Evolutionary conservation across 2,113 vertebrate genomes (phyloP).

Genomic region (Colinus virginianus): DNA sequence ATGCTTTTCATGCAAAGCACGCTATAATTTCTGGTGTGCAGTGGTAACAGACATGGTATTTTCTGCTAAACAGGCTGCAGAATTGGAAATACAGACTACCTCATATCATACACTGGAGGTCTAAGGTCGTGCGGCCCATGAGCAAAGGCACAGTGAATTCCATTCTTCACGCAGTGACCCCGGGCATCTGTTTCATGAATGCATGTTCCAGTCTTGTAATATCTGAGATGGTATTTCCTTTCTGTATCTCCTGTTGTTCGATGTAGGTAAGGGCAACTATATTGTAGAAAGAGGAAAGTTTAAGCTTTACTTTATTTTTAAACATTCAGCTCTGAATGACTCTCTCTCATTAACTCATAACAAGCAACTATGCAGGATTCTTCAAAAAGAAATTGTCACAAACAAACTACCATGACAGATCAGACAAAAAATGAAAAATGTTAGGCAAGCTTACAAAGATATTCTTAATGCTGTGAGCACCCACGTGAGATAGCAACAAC

Average conservation of each 20-base stretch:
- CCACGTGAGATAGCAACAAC: background rate
- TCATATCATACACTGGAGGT: conserved; percentile 91
- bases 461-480: background rate
- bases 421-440: background rate
- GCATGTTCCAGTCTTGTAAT: conserved; percentile 95
- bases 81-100: conserved; percentile 75
- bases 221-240: conserved; percentile 94
- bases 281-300: background rate
- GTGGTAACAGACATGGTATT: background rate
- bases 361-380: background rate
- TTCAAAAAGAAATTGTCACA: background rate
- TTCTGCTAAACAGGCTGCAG: background rate
- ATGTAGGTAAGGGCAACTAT: conserved; percentile 92
- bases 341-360: background rate
- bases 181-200: conserved; percentile 93
- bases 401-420: background rate
- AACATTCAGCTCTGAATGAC: background rate
- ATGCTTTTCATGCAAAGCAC: background rate
- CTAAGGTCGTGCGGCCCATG: conserved; percentile 92
- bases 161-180: conserved; percentile 93
- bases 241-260: conserved; percentile 94
- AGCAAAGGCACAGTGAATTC: conserved; percentile 93
- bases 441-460: background rate
- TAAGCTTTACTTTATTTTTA: background rate
- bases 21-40: background rate